These are phyloP conservation scores for Theocolax elegans DNA, from an alignment of 1,140 invertebrate species.

Conservation along the genomic window DNA sequence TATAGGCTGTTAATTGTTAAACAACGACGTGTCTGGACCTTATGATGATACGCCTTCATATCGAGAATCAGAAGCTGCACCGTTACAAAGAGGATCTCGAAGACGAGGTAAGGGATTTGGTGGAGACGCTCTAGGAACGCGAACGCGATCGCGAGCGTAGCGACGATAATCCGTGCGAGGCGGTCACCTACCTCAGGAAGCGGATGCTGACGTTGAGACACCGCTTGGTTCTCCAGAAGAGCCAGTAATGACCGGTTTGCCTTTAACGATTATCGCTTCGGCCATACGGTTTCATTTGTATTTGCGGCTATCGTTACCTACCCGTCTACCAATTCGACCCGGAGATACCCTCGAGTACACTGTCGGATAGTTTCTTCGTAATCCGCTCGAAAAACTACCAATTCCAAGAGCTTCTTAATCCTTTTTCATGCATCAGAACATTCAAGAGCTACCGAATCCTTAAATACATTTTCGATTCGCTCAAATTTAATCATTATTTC, in stretches of 20 bases:
- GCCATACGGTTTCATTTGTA: no score
- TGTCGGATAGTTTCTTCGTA: no score
- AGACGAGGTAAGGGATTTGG: slow-evolving; percentile 56
- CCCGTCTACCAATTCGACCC: no score
- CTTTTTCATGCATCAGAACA: no score
- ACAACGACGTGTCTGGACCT: slow-evolving; percentile 49
- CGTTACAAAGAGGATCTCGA: slow-evolving; percentile 50
- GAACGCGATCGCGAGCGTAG: slow-evolving; percentile 42
- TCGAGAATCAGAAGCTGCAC: slow-evolving; percentile 56
- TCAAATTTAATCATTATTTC: no score
- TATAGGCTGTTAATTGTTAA: neutral
- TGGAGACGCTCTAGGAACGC: slow-evolving; percentile 53
- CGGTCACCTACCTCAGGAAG: slow-evolving; percentile 46
- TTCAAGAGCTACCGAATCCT: no score
- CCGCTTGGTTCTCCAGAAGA: slow-evolving; percentile 52
- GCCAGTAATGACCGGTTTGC: slow-evolving; percentile 50
- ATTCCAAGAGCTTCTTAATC: no score
- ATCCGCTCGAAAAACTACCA: no score
- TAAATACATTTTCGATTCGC: no score
- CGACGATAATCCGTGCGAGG: slow-evolving; percentile 49
- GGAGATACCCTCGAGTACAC: no score
- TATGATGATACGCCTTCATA: slow-evolving; percentile 52
- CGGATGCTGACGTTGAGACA: slow-evolving; percentile 51
- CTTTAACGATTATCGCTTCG: no score
- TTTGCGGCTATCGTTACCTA: no score